Evolutionary conservation across 2,113 vertebrate species (phyloP).

Genomic region (Loxodonta africana): DNA sequence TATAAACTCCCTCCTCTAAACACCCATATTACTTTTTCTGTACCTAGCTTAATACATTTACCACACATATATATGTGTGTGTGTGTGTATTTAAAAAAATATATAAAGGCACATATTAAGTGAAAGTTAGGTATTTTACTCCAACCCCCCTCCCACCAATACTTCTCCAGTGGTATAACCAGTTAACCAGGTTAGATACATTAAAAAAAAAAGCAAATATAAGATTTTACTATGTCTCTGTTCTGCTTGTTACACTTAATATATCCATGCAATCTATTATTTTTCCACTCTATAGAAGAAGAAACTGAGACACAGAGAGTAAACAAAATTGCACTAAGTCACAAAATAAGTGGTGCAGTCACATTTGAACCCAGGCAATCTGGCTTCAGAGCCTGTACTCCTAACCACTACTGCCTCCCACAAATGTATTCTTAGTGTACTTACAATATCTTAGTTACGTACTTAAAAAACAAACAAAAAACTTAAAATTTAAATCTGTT

Average conservation of each 20-base stretch:
- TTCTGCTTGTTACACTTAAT: constrained; percentile 45
- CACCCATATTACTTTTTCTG: constrained; percentile 46
- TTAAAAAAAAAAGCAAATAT: constrained; percentile 23
- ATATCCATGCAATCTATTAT: constrained; percentile 28
- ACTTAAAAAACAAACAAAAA: background rate
- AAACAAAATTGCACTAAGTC: constrained; percentile 12
- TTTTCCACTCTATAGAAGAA: constrained; percentile 40
- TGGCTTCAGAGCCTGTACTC: background rate
- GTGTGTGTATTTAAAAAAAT: background rate
- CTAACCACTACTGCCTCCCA: constrained; percentile 21
- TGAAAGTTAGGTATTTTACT: constrained; percentile 40
- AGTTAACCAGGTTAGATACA: background rate
- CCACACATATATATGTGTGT: background rate
- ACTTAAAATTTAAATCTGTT: background rate
- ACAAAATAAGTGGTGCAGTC: background rate
- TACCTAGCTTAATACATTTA: constrained; percentile 48
- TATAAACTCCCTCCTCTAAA: background rate
- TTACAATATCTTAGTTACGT: background rate
- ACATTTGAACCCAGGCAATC: constrained; percentile 1
- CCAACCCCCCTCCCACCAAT: constrained; percentile 10
- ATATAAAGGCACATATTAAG: constrained; percentile 12
- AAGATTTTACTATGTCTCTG: constrained; percentile 10
- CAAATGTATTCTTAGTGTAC: constrained; percentile 5
- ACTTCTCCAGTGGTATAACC: background rate
- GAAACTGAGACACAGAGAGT: constrained; percentile 9